These are phyloP conservation scores for Dasypolia templi DNA, from an alignment of 2,888 invertebrate species.

Conservation along the genomic window DNA sequence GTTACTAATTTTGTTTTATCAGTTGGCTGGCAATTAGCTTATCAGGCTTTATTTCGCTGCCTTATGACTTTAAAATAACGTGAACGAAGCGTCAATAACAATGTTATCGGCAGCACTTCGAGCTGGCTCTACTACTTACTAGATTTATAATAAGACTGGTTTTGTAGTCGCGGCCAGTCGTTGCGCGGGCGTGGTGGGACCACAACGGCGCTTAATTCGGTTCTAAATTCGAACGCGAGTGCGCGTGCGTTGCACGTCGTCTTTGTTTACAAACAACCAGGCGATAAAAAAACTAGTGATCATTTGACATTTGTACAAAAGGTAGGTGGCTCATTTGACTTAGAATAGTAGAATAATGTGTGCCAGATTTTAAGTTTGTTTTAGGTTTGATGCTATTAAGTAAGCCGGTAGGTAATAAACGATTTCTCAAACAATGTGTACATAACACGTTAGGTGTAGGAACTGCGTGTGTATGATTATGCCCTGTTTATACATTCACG, in stretches of 20 bases:
- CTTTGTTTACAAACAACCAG: constrained; percentile 74
- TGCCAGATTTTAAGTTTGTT: background rate
- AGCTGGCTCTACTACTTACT: constrained; percentile 19
- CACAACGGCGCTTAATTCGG: constrained; percentile 55
- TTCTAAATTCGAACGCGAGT: constrained; percentile 51
- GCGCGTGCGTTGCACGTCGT: constrained; percentile 58
- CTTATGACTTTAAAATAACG: constrained; percentile 9
- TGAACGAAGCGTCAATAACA: constrained; percentile 45
- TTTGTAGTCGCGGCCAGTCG: constrained; percentile 51
- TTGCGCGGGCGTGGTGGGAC: constrained; percentile 57
- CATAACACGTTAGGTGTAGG: background rate
- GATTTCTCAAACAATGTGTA: constrained; percentile 26
- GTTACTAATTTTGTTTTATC: constrained; percentile 28
- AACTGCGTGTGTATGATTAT: constrained; percentile 1
- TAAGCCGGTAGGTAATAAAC: constrained; percentile 28
- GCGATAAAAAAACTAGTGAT: constrained; percentile 32
- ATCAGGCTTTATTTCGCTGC: constrained; percentile 25
- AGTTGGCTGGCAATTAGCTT: constrained; percentile 20
- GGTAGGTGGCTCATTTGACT: constrained; percentile 47
- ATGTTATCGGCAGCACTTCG: constrained; percentile 59
- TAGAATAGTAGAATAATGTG: constrained; percentile 2
- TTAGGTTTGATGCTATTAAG: constrained; percentile 34
- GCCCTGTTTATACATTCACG: background rate
- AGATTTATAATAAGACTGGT: constrained; percentile 71
- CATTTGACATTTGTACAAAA: constrained; percentile 24